These are phyloP conservation scores for Aplysina aerophoba DNA, from an alignment of 37 sponge, comb jelly and placozoan species.

Conservation along the genomic window DNA sequence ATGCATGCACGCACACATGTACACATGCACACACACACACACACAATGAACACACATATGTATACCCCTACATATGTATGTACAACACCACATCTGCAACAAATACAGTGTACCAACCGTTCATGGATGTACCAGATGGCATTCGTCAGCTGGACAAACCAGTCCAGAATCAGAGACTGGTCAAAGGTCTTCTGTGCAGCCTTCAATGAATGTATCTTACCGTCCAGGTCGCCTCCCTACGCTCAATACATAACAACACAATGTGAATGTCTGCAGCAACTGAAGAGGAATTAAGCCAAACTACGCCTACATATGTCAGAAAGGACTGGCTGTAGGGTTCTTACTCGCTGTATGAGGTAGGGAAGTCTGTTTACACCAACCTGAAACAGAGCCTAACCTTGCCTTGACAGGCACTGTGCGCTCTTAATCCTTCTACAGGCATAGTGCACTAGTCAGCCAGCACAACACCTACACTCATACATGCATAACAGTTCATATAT, in stretches of 20 bases:
- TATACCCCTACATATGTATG: not conserved
- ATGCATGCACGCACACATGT: not conserved
- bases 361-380: too few species aligned
- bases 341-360: too few species aligned
- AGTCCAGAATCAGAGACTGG: slow-evolving; percentile 82
- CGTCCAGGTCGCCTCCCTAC: slow-evolving; percentile 95
- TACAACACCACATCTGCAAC: too few species aligned
- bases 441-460: too few species aligned
- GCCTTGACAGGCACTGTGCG: too few species aligned
- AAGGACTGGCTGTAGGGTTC: not conserved
- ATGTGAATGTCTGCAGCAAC: too few species aligned
- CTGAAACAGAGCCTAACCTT: too few species aligned
- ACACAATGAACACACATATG: slow-evolving; percentile 10
- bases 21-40: not conserved
- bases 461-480: too few species aligned
- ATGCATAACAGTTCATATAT: too few species aligned
- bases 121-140: slow-evolving; percentile 96
- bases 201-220: slow-evolving; percentile 73
- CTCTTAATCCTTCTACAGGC: too few species aligned
- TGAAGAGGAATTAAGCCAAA: too few species aligned
- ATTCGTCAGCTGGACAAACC: slow-evolving; percentile 95
- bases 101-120: slow-evolving; percentile 30
- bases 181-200: slow-evolving; percentile 58
- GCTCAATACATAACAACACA: not conserved
- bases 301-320: not conserved